Evolutionary conservation across 2,113 vertebrate genomes (phyloP), one percentile per base, ranked within the genome.

Genomic region (Procavia capensis): DNA sequence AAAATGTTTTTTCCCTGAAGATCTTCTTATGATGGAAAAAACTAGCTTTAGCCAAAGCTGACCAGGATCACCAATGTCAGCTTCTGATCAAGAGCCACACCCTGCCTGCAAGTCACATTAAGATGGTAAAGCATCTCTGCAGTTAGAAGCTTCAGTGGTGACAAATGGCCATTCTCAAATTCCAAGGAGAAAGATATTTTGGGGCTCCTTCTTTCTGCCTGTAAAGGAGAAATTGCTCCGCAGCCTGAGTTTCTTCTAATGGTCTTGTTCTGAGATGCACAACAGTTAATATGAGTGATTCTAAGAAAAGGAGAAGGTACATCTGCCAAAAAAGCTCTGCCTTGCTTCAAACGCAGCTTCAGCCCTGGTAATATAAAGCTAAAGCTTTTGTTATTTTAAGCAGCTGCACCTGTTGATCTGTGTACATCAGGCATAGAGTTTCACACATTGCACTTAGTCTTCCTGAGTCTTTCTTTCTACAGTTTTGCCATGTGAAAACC

Each of bases 21-120:
- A 93, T 95, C 88, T 81, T 91, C 72, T 88, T 81, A 94, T 88
- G n/a, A 96, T 91, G 91, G 91, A 96, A 96, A 93, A 96, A 82
- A 78, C 61, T 88, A 92, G 36, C 74, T 94, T 87, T 85, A 90
- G 57, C 66, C 81, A 96, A 85, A 95, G 76, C 64, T 85, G 74
- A 92, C 70, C 85, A 43, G 85, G 66, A 92, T 92, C 92, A 82
- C 88, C 75, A 90, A 94, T 90, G 92, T 94, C 90, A 91, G n/a
- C 57, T 94, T 17, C 90, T 94, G 76, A 94, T 96, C 90, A 87
- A 96, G 59, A 88, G 61, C 78, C 81, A 74, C 85, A 74, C 90
- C 94, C 68, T 68, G 85, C 64, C 92, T 90, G 87, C 50, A 93
- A 96, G 61, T 95, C 64, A 24, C 63, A 96, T 96, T 75, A 95